Evolutionary conservation across 2,113 vertebrate species (phyloP), one percentile per base, ranked within the genome.

Genomic region (Serinus canaria): DNA sequence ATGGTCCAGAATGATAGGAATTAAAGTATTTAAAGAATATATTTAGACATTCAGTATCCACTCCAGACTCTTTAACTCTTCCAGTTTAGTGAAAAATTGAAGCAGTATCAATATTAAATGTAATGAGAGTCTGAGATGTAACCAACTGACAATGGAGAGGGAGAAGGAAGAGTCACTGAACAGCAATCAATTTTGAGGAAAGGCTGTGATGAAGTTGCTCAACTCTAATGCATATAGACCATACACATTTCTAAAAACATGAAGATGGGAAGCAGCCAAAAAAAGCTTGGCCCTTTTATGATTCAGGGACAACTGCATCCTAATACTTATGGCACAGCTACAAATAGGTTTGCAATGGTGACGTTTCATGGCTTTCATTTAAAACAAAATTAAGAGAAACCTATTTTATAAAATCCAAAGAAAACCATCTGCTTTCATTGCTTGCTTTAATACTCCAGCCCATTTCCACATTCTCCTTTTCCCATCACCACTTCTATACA

Each of bases 341-440:
- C 75, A 95, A 93, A 96, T 39, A 91, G 80, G 59, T 90, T 94
- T 93, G 92, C 86, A 77, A 58, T 87, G 55, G 64, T 16, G n/a
- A 73, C 41, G 31, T 13, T 39, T 85, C 78, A 83, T 78, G 72
- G 77, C 47, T 97, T 95, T 95, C 67, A 94, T 96, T 95, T 81
- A 64, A 89, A 95, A 95, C 74, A 88, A 87, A 76, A 82, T 85
- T 79, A 90, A 96, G 83, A 92, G 88, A 96, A 96, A 96, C 63
- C 80, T 93, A 77, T 94, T 90, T 97, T 94, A 96, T 88, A 96
- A 97, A 97, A 81, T 53, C 84, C 59, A 86, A 92, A 92, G 88
- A 43, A 91, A 93, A 90, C 69, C 21, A 25, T 74, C 41, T 94
- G 75, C 89, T 91, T 95, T 86, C 81, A 83, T 44, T 43, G 60